Evolutionary conservation across 2,797 vertebrate species (phyloP), one percentile per base, ranked within the genome.

Genomic region (Helicolenus hilgendorfi): DNA sequence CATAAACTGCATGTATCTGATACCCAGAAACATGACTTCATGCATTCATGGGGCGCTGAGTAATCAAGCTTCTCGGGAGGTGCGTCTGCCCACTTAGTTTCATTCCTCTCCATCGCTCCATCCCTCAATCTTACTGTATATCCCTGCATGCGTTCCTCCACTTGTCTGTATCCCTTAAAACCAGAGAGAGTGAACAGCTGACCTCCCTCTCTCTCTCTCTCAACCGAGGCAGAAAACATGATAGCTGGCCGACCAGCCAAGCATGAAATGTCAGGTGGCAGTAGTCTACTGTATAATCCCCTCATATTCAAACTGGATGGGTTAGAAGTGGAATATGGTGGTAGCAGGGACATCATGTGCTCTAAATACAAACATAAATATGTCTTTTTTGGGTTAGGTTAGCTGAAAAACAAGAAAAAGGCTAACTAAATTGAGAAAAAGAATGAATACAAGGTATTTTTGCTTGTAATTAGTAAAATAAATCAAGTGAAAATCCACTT

Each of bases 191-290:
- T 20, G 62, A 89, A 87, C 83, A 87, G 87, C 81, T 91, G 83
- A 94, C 83, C 69, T 31, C 78, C 60, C 75, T 82, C 33, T 69
- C 77, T 64, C 77, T 64, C 29, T 41, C 67, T 85, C 79, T 93
- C 90, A 90, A 85, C 53, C 68, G 90, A 92, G 84, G 91, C 90
- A 92, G 93, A 93, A 95, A 94, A 95, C 87, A 78, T 38, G 87
- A 92, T 92, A 41, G 84, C 87, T 87, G 87, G 76, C 89, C 14
- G 11, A n/a, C 58, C 69, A 81, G 80, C 90, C 86, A 73, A 91
- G 90, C 92, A 86, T 94, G 80, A 95, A 94, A 94, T 95, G 92
- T 95, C 94, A 96, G 94, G 92, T 95, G 94, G 91, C 79, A 76
- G 89, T 84, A 83, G 74, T 83, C 78, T 64, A 84, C 80, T 83